A percentile compares a stretch with the other conserved stretches of the same genome.
Evolutionary conservation across 2,113 vertebrate species (phyloP).

Genomic region (Pangasianodon hypophthalmus): DNA sequence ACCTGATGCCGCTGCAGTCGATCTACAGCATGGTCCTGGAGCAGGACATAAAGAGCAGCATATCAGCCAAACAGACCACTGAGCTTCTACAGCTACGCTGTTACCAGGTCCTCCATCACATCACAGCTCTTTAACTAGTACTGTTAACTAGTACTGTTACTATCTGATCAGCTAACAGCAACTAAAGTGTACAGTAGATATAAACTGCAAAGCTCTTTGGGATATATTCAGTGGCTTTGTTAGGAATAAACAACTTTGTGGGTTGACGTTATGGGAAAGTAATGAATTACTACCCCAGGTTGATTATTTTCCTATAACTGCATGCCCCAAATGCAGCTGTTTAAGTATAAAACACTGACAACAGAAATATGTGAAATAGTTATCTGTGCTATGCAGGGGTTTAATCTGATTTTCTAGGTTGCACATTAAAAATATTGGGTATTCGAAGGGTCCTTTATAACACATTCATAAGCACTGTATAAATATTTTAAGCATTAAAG

Average conservation of each 20-base stretch:
- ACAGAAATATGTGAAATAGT: background rate
- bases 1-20: slow-evolving; percentile 82
- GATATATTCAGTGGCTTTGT: background rate
- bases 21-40: slow-evolving; percentile 85
- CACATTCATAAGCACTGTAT: background rate
- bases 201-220: background rate
- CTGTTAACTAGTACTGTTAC: background rate
- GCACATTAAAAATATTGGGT: background rate
- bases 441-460: background rate
- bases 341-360: background rate
- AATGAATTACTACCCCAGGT: background rate
- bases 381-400: background rate
- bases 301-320: background rate
- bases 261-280: background rate
- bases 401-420: background rate
- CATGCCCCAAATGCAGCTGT: background rate
- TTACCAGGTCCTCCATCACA: slow-evolving; percentile 75
- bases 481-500: background rate
- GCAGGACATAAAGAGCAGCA: slow-evolving; percentile 80
- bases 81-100: slow-evolving; percentile 82
- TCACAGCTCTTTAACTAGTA: background rate
- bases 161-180: background rate
- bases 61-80: slow-evolving; percentile 67
- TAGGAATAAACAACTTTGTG: background rate
- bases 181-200: background rate